Conservation (phyloP, 2,113 vertebrate species). For the Delphinus delphis region DNA sequence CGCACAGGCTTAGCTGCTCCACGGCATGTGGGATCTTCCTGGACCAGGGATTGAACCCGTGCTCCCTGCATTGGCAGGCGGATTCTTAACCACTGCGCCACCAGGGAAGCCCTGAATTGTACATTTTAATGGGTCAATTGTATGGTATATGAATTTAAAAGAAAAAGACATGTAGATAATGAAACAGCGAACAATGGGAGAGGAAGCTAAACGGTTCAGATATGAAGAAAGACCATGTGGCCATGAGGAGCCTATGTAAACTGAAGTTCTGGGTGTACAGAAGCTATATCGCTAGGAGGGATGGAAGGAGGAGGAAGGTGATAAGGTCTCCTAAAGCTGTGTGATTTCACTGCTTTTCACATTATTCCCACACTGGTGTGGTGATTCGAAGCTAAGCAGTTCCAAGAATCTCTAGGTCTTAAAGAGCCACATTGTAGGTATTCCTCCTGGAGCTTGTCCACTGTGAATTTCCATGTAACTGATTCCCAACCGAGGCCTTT, state of each 20-base stretch:
- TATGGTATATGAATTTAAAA: not conserved
- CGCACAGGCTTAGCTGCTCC: too few species aligned
- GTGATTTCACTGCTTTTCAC: not conserved
- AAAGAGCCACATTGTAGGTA: not conserved
- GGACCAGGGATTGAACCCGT: too few species aligned
- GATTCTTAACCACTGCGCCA: too few species aligned
- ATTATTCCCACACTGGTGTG: too few species aligned
- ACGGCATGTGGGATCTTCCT: too few species aligned
- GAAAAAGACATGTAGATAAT: not conserved
- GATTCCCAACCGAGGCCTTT: not conserved
- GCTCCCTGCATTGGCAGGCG: too few species aligned
- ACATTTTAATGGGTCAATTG: not conserved
- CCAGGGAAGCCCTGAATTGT: not conserved
- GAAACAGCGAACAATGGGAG: not conserved
- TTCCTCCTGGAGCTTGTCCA: not conserved
- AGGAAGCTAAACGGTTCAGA: not conserved
- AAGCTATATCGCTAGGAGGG: not conserved
- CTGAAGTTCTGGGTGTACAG: accelerated
- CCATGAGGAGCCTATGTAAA: not conserved
- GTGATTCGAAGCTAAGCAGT: not conserved
- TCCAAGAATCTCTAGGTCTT: not conserved
- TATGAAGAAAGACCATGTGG: not conserved
- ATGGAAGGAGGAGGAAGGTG: not conserved
- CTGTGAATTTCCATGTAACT: not conserved
- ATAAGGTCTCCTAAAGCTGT: not conserved